Base-by-base conservation (phyloP, 2,888 invertebrate species). In the Agrotis puta region DNA sequence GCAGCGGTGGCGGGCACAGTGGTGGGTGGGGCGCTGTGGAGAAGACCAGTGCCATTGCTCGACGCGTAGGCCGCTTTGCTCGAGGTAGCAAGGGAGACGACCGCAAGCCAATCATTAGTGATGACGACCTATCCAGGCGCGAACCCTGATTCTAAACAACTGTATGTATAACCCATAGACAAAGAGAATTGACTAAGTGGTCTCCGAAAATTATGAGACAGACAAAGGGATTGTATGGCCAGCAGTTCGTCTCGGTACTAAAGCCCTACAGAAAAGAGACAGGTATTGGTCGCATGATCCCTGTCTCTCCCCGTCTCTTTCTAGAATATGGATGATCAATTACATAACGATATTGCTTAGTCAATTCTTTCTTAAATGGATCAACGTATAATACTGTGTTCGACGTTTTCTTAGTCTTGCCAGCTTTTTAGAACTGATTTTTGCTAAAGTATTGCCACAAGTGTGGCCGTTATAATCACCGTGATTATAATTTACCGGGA, bases 1-100 rank as follows among this genome's bases (percentile, higher is more conserved):
- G 88, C 16, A 94, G 95, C 72, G 94, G 93, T 0, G 92, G 93
- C 14, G 93, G 94, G 2, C 88, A 90, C 75, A 89, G 88, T 65
- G 89, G 92, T 27, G 93, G 94, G 2, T 96, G 96, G 96, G 96
- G 96, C 0, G 95, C 96, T 0, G 95, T 96, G 2, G 95, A 96
- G 77, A 95, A 94, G 82, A 95, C 94, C 51, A 94, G 89, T 65
- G 92, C 94, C 2, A 81, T 95, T 4, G 94, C 95, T 0, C 88
- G 96, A 0, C 91, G 95, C 14, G 93, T 95, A 9, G 94, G 92
- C 0, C 90, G 95, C 43, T 88, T 95, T 69, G 94, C 92, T 0
- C 90, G 92, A 22, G 93, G 94, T 57, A 87, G 92, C 74, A 94
- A 94, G 80, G 88, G 92, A 66, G 96, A 96, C 77, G 96, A 96